Conservation (phyloP, 2,113 vertebrate species). For the Hemichromis elongatus region DNA sequence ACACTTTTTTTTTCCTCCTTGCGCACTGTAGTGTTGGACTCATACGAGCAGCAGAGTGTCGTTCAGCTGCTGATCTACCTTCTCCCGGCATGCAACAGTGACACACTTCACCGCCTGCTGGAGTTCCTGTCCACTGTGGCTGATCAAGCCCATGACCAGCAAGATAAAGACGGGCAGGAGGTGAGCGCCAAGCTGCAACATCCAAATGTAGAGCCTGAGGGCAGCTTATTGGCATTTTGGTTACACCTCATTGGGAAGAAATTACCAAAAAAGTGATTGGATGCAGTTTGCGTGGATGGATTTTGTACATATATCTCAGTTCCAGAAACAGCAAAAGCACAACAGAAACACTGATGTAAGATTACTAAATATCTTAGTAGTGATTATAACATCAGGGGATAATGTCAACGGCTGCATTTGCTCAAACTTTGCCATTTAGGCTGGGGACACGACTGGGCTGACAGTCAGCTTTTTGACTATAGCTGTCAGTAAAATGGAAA, state of each 20-base stretch:
- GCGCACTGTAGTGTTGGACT: constrained; percentile 81
- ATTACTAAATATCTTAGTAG: background rate
- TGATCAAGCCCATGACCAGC: constrained; percentile 80
- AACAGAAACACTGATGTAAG: background rate
- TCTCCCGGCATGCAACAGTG: constrained; percentile 93
- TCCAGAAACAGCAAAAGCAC: background rate
- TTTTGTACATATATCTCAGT: background rate
- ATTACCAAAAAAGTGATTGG: background rate
- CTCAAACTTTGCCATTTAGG: background rate
- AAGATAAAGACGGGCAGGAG: constrained; percentile 85
- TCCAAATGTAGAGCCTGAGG: background rate
- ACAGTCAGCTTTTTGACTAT: background rate
- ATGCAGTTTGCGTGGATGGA: background rate
- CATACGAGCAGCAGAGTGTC: constrained; percentile 81
- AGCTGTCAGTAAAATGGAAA: background rate
- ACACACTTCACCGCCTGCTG: constrained; percentile 90
- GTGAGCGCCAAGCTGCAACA: constrained; percentile 48
- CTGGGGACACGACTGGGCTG: background rate
- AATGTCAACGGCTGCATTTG: background rate
- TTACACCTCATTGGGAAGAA: constrained; percentile 33
- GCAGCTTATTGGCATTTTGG: background rate
- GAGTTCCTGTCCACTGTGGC: constrained; percentile 89
- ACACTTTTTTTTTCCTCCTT: background rate
- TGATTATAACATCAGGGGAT: background rate
- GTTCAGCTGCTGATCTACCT: constrained; percentile 90